Evolutionary conservation across 2,113 vertebrate genomes (phyloP), one percentile per base, ranked within the genome.

Genomic region (pig (Sus scrofa)): DNA sequence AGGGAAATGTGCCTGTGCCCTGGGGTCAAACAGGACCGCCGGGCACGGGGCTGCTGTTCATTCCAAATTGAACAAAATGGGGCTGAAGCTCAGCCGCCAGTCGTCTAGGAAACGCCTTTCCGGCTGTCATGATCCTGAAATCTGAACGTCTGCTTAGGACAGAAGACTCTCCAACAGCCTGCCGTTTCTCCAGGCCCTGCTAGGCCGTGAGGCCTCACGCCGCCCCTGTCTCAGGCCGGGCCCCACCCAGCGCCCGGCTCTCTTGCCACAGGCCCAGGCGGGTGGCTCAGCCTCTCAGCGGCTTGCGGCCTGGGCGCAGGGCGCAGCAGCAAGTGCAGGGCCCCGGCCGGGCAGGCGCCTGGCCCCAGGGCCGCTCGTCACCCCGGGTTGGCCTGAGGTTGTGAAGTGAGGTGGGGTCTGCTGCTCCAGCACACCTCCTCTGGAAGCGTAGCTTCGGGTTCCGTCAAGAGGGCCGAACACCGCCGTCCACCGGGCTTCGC

Each of bases 331-430:
- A n/a, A 14, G 24, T 9, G 20, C 32, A 27, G 70, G 62, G 20
- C 7, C 18, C 6, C 1, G 4, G 15, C 15, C 54, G 37, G 1
- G 37, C n/a, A n/a, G n/a, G n/a, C n/a, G n/a, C n/a, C n/a, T n/a
- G n/a, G n/a, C n/a, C n/a, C n/a, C n/a, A n/a, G n/a, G n/a, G n/a
- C n/a, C n/a, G n/a, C n/a, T n/a, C n/a, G n/a, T n/a, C n/a, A n/a
- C n/a, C n/a, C n/a, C 54, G 37, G 1, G 37, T 32, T 37, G 54
- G 19, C 18, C 27, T 37, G 11, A 22, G 70, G 13, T 9, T 27
- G 62, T n/a, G 22, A 56, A 19, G 7, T 8, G 7, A 30, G 27
- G 13, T 18, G 68, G 86, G 63, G 1, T 11, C 22, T 89, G 44
- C 32, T 32, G 14, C 6, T 70, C 62, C 22, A 50, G 54, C 32